phyloP scores from a whole-genome alignment of 2,113 vertebrate genomes.

The Chiloscyllium plagiosum region DNA sequence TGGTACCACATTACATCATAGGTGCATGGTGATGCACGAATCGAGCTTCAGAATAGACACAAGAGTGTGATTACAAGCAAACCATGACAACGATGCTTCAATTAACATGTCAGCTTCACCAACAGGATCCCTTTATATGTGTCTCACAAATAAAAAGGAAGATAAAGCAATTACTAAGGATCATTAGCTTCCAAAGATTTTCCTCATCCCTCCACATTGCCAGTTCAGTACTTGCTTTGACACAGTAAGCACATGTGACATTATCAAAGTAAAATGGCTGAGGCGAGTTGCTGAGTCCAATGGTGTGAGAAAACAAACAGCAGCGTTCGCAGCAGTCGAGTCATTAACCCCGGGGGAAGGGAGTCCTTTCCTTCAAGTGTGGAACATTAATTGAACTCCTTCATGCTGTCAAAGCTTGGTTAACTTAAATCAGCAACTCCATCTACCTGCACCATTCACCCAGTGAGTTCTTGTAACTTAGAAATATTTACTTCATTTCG shows the following conservation, averaged over 20 bases:
- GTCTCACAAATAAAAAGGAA: not conserved
- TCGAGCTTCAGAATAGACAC: not conserved
- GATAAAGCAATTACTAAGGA: not conserved
- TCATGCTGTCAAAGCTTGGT: not conserved
- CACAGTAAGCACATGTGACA: not conserved
- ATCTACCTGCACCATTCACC: too few relatives aligned
- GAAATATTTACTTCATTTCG: not conserved
- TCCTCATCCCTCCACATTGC: not conserved
- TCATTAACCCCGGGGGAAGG: not conserved
- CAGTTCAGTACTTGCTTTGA: not conserved
- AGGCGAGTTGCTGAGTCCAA: not conserved
- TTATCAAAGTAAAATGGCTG: conserved; percentile 18
- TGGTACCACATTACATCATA: not conserved
- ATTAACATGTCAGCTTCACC: not conserved
- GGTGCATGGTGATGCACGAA: not conserved
- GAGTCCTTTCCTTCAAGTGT: not conserved
- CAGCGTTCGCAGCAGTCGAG: not conserved
- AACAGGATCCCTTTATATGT: not conserved
- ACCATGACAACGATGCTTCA: not conserved
- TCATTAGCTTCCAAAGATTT: not conserved
- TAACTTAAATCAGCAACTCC: not conserved
- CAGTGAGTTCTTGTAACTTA: not conserved
- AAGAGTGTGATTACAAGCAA: not conserved
- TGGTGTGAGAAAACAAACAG: not conserved
- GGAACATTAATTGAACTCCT: not conserved